Conservation (phyloP, 2,797 vertebrate species). For the Champsocephalus esox region DNA sequence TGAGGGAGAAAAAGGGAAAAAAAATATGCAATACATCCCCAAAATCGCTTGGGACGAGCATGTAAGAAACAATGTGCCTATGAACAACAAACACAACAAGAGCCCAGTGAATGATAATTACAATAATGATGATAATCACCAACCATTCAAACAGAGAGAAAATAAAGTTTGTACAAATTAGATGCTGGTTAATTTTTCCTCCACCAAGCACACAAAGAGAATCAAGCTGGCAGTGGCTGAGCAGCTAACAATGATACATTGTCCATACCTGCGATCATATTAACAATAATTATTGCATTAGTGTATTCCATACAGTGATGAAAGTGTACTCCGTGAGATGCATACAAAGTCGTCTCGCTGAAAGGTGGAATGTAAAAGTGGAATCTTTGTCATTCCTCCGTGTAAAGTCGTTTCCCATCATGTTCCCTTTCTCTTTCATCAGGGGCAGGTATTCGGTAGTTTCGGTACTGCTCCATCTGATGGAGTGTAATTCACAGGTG, state of each 20-base stretch:
- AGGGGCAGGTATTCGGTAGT: conserved; percentile 60
- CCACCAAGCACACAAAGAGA: conserved; percentile 33
- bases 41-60: conserved; percentile 37
- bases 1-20: neutral
- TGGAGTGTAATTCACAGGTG: conserved; percentile 80
- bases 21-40: conserved; percentile 18
- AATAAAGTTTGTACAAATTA: conserved; percentile 75
- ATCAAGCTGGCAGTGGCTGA: conserved; percentile 58
- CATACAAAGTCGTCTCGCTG: conserved; percentile 36
- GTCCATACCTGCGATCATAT: conserved; percentile 67
- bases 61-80: conserved; percentile 6
- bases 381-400: conserved; percentile 32
- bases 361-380: conserved; percentile 17
- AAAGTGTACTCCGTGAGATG: conserved; percentile 43
- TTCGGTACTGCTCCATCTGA: conserved; percentile 57
- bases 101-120: conserved; percentile 71
- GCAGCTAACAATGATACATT: conserved; percentile 67
- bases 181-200: conserved; percentile 57
- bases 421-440: conserved; percentile 70
- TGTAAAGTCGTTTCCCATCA: conserved; percentile 58
- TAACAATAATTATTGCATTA: conserved; percentile 73
- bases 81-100: conserved; percentile 54
- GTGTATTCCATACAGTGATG: conserved; percentile 40
- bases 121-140: conserved; percentile 73
- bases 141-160: conserved; percentile 64